Conservation (phyloP, 2,888 invertebrate genomes). For the Brachycybe producta region DNA sequence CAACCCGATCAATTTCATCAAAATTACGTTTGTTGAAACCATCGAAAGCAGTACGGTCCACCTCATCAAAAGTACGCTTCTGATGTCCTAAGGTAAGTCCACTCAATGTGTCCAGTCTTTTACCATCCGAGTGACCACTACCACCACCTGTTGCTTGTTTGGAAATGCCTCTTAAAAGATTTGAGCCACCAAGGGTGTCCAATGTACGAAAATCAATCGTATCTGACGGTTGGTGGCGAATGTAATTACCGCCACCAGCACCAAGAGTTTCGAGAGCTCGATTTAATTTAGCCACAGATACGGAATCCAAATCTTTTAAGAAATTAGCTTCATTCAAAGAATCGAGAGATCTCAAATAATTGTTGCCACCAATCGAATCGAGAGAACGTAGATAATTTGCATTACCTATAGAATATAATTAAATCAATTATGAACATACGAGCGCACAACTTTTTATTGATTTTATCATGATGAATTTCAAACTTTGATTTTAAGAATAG, state of each 20-base stretch:
- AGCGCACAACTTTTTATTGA: background rate
- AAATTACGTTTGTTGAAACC: conserved; percentile 44
- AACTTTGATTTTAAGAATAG: background rate
- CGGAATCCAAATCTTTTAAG: conserved; percentile 28
- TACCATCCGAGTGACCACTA: conserved; percentile 3
- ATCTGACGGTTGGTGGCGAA: conserved; percentile 28
- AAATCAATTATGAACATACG: background rate
- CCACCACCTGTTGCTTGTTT: background rate
- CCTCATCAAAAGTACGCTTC: conserved; percentile 48
- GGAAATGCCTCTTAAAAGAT: conserved; percentile 8
- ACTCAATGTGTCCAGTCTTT: conserved; percentile 25
- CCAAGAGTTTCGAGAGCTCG: conserved; percentile 38
- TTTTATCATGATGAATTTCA: background rate
- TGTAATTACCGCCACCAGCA: conserved; percentile 42
- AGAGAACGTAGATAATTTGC: conserved; percentile 8
- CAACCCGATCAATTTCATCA: conserved; percentile 38
- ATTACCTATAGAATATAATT: background rate
- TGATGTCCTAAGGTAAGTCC: conserved; percentile 36
- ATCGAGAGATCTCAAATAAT: conserved; percentile 31
- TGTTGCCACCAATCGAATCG: conserved; percentile 9
- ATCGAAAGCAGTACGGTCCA: conserved; percentile 44
- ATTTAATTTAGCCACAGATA: conserved; percentile 2
- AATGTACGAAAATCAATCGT: conserved; percentile 27
- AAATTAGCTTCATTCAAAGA: conserved; percentile 43
- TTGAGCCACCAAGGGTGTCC: conserved; percentile 32